A percentile compares a stretch with the other conserved stretches of the same genome.
Evolutionary conservation across 2,113 vertebrate species (phyloP).

Genomic region (Casuarius casuarius): DNA sequence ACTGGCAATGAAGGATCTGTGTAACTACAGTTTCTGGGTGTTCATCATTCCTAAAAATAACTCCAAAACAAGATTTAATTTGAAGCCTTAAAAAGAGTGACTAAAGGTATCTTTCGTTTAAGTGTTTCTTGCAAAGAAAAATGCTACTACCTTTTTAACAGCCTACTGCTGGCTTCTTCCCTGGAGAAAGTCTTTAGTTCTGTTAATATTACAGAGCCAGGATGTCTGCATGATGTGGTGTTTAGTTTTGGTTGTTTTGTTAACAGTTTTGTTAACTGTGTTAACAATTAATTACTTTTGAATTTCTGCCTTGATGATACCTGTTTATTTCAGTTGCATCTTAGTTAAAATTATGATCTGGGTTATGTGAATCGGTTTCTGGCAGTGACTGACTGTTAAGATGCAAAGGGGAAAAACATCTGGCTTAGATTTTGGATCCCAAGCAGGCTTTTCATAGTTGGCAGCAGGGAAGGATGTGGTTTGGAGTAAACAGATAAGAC

Average conservation of each 20-base stretch:
- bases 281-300: not conserved
- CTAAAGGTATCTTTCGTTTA: not conserved
- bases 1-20: not conserved
- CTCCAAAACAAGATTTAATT: not conserved
- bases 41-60: conserved; percentile 15
- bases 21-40: not conserved
- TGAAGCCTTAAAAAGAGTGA: not conserved
- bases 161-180: not conserved
- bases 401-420: not conserved
- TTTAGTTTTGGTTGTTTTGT: not conserved
- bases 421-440: not conserved
- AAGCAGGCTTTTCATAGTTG: not conserved
- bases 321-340: not conserved
- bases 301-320: not conserved
- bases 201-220: not conserved
- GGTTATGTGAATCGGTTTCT: not conserved
- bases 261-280: conserved; percentile 10
- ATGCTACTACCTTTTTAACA: not conserved
- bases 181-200: not conserved
- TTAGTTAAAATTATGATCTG: not conserved
- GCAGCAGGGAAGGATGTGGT: not conserved
- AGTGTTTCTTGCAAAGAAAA: not conserved
- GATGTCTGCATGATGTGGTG: not conserved
- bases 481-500: not conserved
- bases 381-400: not conserved